These are phyloP conservation scores for Megaceryle maxima DNA, from an alignment of 2,113 vertebrate genomes.

Conservation along the genomic window DNA sequence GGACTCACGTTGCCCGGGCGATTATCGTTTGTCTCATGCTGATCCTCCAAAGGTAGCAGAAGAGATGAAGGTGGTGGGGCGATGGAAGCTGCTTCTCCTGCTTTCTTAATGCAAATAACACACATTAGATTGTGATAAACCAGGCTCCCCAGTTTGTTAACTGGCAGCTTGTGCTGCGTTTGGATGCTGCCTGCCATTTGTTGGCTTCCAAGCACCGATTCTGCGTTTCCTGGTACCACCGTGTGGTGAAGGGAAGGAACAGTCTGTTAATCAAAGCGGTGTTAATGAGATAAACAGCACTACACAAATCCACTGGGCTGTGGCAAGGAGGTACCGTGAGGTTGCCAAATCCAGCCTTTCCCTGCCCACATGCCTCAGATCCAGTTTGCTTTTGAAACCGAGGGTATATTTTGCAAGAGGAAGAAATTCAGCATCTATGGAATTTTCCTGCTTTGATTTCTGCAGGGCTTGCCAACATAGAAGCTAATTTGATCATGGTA, in stretches of 20 bases:
- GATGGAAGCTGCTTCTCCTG: accelerated
- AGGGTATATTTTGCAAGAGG: background rate
- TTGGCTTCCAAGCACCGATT: background rate
- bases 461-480: background rate
- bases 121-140: accelerated
- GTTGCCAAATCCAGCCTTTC: background rate
- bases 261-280: background rate
- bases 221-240: slow-evolving; percentile 47
- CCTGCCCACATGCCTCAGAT: background rate
- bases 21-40: background rate
- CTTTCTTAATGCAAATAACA: accelerated
- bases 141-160: accelerated
- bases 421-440: background rate
- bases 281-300: background rate
- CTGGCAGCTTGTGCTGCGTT: background rate
- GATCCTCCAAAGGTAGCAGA: background rate
- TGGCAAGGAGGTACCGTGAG: accelerated
- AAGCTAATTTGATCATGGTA: background rate
- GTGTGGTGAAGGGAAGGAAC: slow-evolving; percentile 25
- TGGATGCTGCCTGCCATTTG: background rate
- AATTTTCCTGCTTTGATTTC: background rate
- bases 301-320: background rate
- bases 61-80: background rate
- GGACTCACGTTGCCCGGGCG: accelerated
- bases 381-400: background rate